A percentile compares a stretch with the other conserved stretches of the same genome.
Conservation (phyloP, 1,140 invertebrate species). For the Hycleus phaleratus region DNA sequence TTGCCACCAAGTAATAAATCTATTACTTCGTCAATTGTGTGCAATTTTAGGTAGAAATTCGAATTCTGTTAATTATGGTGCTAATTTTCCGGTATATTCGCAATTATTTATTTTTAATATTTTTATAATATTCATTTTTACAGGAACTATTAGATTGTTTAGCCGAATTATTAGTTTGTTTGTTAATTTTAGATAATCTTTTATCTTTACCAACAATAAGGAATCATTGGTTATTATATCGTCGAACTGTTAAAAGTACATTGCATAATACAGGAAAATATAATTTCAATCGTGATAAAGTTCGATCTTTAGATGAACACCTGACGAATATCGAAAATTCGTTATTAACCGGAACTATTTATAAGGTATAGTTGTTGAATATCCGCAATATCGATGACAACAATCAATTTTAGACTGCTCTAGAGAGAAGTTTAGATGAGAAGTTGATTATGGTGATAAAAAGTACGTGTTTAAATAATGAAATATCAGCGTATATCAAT, state of each 20-base stretch:
- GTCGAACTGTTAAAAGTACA: constrained; percentile 59
- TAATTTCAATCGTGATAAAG: constrained; percentile 46
- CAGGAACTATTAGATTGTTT: constrained; percentile 56
- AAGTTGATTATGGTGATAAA: constrained; percentile 51
- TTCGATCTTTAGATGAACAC: constrained; percentile 58
- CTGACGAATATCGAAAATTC: constrained; percentile 56
- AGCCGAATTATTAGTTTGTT: constrained; percentile 56
- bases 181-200: constrained; percentile 66
- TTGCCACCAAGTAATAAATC: constrained; percentile 56
- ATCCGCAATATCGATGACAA: constrained; percentile 25
- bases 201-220: constrained; percentile 53
- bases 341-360: constrained; percentile 55
- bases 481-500: constrained; percentile 64
- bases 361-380: constrained; percentile 47
- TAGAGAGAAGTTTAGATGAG: constrained; percentile 60
- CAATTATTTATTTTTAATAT: constrained; percentile 34
- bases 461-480: constrained; percentile 57
- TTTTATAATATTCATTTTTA: constrained; percentile 28
- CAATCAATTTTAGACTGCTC: constrained; percentile 35
- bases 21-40: constrained; percentile 60
- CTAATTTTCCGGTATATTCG: constrained; percentile 45
- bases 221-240: constrained; percentile 65
- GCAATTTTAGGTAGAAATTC: constrained; percentile 47
- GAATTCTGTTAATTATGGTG: constrained; percentile 41
- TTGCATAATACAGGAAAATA: constrained; percentile 60